These are phyloP conservation scores for Drosophila yooni DNA, from an alignment of 2,888 invertebrate species.

Conservation along the genomic window DNA sequence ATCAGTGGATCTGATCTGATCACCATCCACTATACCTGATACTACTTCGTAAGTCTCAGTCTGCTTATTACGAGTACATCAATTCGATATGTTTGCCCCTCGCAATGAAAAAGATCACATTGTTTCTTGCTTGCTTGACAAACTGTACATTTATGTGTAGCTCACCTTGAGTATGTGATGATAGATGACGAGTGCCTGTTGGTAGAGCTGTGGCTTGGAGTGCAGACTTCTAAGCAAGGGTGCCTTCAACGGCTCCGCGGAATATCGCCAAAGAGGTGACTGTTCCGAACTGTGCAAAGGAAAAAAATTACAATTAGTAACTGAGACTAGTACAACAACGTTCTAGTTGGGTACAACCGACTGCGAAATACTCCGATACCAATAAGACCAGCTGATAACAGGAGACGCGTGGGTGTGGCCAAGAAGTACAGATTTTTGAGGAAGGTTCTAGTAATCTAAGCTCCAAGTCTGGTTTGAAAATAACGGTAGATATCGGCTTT, in stretches of 20 bases:
- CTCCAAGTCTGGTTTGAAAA: too few species aligned
- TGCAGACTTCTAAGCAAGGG: constrained; percentile 92
- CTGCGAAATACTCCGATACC: too few species aligned
- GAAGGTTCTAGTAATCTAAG: background rate
- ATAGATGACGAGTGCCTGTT: constrained; percentile 91
- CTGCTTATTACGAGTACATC: too few species aligned
- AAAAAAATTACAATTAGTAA: background rate
- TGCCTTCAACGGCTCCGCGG: constrained; percentile 92
- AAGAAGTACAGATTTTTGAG: background rate
- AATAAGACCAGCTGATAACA: background rate
- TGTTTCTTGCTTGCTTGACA: too few species aligned
- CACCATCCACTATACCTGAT: too few species aligned
- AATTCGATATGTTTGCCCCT: too few species aligned
- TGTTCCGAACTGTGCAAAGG: constrained; percentile 58
- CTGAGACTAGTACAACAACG: background rate
- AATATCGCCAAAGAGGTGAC: constrained; percentile 91
- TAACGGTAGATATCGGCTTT: too few species aligned
- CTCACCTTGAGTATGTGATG: constrained; percentile 90
- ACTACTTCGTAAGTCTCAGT: too few species aligned
- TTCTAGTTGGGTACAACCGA: background rate
- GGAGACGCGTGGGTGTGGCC: background rate
- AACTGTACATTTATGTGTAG: background rate
- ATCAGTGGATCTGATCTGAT: background rate
- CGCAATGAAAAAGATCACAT: too few species aligned
- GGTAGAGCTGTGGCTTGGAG: constrained; percentile 89